Base-by-base conservation (phyloP, 1,140 invertebrate genomes). In the Prorops nasuta region DNA sequence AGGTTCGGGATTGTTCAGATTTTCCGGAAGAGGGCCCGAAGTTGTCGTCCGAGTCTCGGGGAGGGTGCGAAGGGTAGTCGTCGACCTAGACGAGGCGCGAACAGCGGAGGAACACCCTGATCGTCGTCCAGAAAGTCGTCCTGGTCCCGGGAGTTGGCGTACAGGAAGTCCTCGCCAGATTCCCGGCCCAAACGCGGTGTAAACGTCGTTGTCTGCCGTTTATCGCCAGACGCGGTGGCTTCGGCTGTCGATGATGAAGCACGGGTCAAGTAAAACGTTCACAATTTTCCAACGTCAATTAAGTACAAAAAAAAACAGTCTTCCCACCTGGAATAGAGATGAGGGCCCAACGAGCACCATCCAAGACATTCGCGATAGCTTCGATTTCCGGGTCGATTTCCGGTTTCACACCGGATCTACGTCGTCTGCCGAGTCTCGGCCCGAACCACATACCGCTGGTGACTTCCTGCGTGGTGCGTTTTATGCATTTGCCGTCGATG, bases 391-490 rank as follows among this genome's bases (percentile, higher is more conserved):
- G 17, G 7, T 49, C 50, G 12, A 51, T 19, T 38, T 63, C 60
- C 34, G 51, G 24, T 18, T 62, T 68, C 8, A 58, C 56, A 3
- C 58, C 60, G 12, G 72, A 66, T 49, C 67, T 67, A 24, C 65
- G 72, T 36, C 71, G 60, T 42, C 66, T 65, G 14, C 75, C 75
- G 1, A 77, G 49, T 45, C 75, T 62, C 0, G 75, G 75, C 0
- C 75, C 75, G 36, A 77, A 76, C 75, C 75, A 77, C 60, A 77
- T 69, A 18, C 66, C 68, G 12, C 66, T 64, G 4, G 60, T 43
- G 2, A 65, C 51, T 1, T 47, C 48, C 7, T 56, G 48, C 2
- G 62, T 45, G 10, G 64, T 64, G 9, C 70, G 63, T 28, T 66
- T 66, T 2, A 54, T 42, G 31, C 72, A 74, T 9, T 64, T 60